Evolutionary conservation across 92 coral and sea anemone species (phyloP).

Genomic region (Montipora capitata): DNA sequence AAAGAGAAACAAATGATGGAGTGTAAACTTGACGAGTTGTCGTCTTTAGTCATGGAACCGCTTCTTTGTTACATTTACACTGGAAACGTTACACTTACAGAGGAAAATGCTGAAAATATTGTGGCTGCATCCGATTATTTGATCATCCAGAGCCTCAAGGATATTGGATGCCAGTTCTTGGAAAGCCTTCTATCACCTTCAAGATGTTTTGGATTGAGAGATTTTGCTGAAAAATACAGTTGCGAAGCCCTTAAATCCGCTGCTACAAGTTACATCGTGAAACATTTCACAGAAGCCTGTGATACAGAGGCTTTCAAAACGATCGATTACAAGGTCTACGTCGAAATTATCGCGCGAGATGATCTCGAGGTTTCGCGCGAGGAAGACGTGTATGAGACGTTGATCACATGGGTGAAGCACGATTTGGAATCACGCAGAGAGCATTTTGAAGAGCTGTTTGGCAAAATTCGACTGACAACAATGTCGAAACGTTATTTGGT

Average conservation of each 20-base stretch:
- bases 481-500: slow-evolving; percentile 79
- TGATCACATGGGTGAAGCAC: slow-evolving; percentile 78
- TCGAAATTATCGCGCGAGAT: slow-evolving; percentile 85
- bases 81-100: slow-evolving; percentile 79
- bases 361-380: slow-evolving; percentile 84
- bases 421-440: slow-evolving; percentile 63
- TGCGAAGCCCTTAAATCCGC: slow-evolving; percentile 77
- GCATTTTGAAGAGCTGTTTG: slow-evolving; percentile 79
- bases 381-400: slow-evolving; percentile 86
- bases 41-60: slow-evolving; percentile 74
- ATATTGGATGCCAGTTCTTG: slow-evolving; percentile 79
- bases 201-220: slow-evolving; percentile 84
- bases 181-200: slow-evolving; percentile 72
- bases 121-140: slow-evolving; percentile 91
- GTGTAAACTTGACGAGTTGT: slow-evolving; percentile 73
- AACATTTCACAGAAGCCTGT: slow-evolving; percentile 84
- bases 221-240: slow-evolving; percentile 88
- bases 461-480: slow-evolving; percentile 63
- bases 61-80: slow-evolving; percentile 84
- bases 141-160: slow-evolving; percentile 85
- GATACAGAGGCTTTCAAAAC: slow-evolving; percentile 81
- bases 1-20: slow-evolving; percentile 79
- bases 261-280: slow-evolving; percentile 75
- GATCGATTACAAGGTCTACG: slow-evolving; percentile 64
- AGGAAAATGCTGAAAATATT: slow-evolving; percentile 77